Base-by-base conservation (phyloP, 1,140 invertebrate species). In the Leptestheria dahalacensis region DNA sequence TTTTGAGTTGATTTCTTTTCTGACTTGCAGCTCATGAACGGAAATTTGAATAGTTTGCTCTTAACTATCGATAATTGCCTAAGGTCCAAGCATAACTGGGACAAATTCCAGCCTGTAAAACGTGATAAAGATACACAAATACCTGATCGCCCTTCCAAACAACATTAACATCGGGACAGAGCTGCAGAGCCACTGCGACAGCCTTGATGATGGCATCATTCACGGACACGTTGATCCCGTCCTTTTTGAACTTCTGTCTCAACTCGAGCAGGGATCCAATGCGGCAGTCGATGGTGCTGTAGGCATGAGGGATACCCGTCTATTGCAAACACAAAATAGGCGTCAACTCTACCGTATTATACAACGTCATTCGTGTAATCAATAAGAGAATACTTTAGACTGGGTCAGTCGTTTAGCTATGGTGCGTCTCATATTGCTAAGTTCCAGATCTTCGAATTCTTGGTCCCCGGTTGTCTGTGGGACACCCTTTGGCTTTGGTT, bases 181-280 rank as follows among this genome's bases (percentile, higher is more conserved):
- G 63, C 65, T 71, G 68, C 67, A 82, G 64, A 1, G 81, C 75
- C n/a, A 78, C 64, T 1, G 79, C 78, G 29, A 72, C 71, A 9
- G 80, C 77, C 66, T 83, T 83, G 60, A 84, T 78, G 48, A 83
- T 71, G 62, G 84, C 79, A 66, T 83, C 82, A 68, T 83, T 84
- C 1, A 84, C 71, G 3, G 81, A 82, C 15, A 82, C 67, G 65
- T 78, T 77, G 12, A 75, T 65, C 26, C 73, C 73, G 23, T 73
- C 69, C 3, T 24, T 47, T 62, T 65, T 65, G 48, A 66, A 65
- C 18, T 65, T 48, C 48, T 70, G 65, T 24, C 72, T 60, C 24
- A 72, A 49, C 66, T 68, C 67, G 23, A 79, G 54, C 20, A 81
- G 64, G 25, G 73, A 71, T 65, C 79, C 74, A 25, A 82, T 69